phyloP scores from a whole-genome alignment of 2,113 vertebrate species.

The Acinonyx jubatus region DNA sequence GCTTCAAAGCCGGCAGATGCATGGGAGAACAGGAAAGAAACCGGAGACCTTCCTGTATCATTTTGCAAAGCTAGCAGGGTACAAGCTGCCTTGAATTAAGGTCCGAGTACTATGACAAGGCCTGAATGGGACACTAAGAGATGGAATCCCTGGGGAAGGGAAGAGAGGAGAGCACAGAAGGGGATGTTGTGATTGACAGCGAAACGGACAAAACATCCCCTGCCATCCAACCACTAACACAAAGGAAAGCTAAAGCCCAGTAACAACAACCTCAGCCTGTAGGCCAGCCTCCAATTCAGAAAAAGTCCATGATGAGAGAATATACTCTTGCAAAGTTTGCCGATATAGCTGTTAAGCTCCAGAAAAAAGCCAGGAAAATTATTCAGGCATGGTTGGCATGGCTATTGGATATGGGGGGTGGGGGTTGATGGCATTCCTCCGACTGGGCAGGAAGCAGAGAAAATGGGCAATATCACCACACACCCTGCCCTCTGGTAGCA shows the following conservation, averaged over 20 bases:
- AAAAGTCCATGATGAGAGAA: background rate
- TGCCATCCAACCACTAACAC: background rate
- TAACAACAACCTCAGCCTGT: no score
- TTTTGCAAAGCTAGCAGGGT: background rate
- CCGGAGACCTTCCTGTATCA: background rate
- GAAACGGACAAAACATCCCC: background rate
- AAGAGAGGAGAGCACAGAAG: background rate
- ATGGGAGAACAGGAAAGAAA: background rate
- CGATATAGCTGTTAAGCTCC: background rate
- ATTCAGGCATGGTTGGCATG: background rate
- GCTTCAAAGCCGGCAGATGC: background rate
- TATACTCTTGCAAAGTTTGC: background rate
- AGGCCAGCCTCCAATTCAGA: background rate
- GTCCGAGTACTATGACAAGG: background rate
- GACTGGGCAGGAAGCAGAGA: background rate
- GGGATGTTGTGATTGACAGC: background rate
- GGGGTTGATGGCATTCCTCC: background rate
- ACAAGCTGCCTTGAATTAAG: background rate
- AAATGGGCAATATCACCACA: background rate
- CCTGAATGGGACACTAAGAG: background rate
- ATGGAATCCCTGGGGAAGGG: background rate
- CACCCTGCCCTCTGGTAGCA: background rate
- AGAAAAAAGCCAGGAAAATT: background rate
- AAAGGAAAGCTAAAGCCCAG: background rate
- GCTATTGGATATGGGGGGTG: background rate